Conservation (phyloP, 2,888 invertebrate genomes). For the Sialis fuliginosa region DNA sequence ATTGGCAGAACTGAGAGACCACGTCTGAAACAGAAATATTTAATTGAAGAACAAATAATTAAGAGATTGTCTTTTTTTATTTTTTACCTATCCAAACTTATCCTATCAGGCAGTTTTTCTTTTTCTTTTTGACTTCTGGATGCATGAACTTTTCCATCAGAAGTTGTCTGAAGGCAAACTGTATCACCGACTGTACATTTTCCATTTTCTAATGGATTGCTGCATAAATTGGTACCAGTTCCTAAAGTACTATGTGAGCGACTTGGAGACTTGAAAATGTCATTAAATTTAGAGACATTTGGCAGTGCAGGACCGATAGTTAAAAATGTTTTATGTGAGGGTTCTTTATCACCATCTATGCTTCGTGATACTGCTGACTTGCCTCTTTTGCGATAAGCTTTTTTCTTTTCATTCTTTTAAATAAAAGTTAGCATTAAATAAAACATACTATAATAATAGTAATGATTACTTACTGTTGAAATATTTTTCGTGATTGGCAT, state of each 20-base stretch:
- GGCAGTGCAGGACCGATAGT: slow-evolving; percentile 23
- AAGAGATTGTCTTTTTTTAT: background rate
- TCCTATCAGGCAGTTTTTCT: slow-evolving; percentile 71
- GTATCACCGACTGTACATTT: slow-evolving; percentile 19
- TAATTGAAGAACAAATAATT: slow-evolving; percentile 10
- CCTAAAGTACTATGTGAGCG: slow-evolving; percentile 34
- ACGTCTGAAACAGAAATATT: slow-evolving; percentile 27
- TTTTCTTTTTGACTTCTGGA: slow-evolving; percentile 56
- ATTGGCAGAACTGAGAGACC: slow-evolving; percentile 70
- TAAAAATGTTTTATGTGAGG: slow-evolving; percentile 9
- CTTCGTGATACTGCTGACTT: slow-evolving; percentile 22
- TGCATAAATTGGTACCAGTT: slow-evolving; percentile 10
- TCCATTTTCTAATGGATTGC: slow-evolving; percentile 14
- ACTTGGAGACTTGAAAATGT: slow-evolving; percentile 15
- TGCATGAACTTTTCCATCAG: slow-evolving; percentile 49
- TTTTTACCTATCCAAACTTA: slow-evolving; percentile 60
- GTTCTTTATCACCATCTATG: slow-evolving; percentile 8
- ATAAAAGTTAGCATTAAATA: background rate
- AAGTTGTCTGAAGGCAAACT: slow-evolving; percentile 35
- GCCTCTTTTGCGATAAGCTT: slow-evolving; percentile 29
- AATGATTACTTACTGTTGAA: background rate
- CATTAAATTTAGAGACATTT: slow-evolving; percentile 11
- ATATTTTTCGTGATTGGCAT: slow-evolving; percentile 3
- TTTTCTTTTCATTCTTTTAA: slow-evolving; percentile 26
- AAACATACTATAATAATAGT: background rate